Conservation (phyloP, 1,140 invertebrate genomes). For the Cydia pomonella region DNA sequence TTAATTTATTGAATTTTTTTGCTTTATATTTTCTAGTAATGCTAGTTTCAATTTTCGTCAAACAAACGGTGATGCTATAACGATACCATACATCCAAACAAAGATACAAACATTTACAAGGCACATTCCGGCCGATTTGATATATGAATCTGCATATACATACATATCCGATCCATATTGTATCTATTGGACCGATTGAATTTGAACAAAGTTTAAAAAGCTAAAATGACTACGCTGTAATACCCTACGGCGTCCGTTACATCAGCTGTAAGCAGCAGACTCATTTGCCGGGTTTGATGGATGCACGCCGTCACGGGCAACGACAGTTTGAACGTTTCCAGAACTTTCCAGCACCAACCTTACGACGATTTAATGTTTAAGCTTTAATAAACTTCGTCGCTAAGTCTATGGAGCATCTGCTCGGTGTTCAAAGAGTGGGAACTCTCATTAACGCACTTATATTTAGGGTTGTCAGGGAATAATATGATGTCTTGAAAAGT, state of each 20-base stretch:
- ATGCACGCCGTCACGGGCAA: neutral
- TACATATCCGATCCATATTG: too few species aligned
- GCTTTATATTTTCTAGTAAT: too few species aligned
- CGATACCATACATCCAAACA: neutral
- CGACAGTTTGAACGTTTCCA: slow-evolving; percentile 12
- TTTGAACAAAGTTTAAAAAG: neutral
- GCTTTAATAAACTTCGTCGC: slow-evolving; percentile 12
- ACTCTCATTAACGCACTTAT: neutral
- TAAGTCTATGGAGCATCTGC: neutral
- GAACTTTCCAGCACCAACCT: slow-evolving; percentile 2
- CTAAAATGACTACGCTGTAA: neutral
- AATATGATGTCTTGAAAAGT: too few species aligned
- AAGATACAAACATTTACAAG: too few species aligned
- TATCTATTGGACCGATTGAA: too few species aligned
- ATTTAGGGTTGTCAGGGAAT: neutral
- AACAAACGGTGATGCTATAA: too few species aligned
- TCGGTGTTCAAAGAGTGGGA: neutral
- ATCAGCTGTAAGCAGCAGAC: slow-evolving; percentile 18
- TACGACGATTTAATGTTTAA: slow-evolving; percentile 1
- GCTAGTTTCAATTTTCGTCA: too few species aligned
- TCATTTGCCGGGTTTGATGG: slow-evolving; percentile 10
- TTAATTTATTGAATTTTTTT: too few species aligned
- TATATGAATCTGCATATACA: too few species aligned
- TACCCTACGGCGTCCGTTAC: neutral
- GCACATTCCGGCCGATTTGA: too few species aligned